Percentiles rank a stretch among this genome's conserved stretches.
phyloP scores from a whole-genome alignment of 2,888 invertebrate species.

The Rapana venosa region DNA sequence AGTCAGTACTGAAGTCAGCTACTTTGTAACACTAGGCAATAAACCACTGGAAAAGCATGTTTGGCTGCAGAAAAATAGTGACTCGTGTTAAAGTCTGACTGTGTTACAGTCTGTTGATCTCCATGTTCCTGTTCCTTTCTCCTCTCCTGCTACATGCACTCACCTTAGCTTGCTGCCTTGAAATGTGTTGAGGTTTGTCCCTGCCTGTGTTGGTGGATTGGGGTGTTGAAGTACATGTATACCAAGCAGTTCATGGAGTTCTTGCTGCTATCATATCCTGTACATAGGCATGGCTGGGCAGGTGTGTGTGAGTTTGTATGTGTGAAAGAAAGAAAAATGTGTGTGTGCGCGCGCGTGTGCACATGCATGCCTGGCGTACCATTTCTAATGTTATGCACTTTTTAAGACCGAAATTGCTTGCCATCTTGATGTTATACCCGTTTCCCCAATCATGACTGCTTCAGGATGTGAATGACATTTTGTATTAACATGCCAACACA shows the following conservation, averaged over 20 bases:
- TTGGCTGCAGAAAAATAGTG: neutral
- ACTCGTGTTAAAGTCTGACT: neutral
- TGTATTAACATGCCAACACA: no score
- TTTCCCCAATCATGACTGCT: neutral
- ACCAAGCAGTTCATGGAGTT: neutral
- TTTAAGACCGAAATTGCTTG: neutral
- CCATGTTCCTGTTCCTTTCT: neutral
- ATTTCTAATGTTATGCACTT: neutral
- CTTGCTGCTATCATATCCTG: neutral
- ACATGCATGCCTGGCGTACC: neutral
- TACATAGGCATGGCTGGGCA: neutral
- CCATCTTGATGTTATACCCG: neutral
- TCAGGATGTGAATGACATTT: neutral
- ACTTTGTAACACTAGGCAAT: no score
- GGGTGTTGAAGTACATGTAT: neutral
- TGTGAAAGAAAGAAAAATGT: neutral
- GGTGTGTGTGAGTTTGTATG: neutral
- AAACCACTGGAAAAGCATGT: neutral
- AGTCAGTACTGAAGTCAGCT: no score
- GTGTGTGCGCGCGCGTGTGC: neutral
- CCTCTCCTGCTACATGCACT: neutral
- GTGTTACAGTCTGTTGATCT: neutral
- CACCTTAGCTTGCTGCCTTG: slow-evolving; percentile 15
- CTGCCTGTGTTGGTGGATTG: neutral
- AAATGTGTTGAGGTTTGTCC: neutral